Conservation (phyloP, 2,888 invertebrate species). For the Habrosyne pyritoides region DNA sequence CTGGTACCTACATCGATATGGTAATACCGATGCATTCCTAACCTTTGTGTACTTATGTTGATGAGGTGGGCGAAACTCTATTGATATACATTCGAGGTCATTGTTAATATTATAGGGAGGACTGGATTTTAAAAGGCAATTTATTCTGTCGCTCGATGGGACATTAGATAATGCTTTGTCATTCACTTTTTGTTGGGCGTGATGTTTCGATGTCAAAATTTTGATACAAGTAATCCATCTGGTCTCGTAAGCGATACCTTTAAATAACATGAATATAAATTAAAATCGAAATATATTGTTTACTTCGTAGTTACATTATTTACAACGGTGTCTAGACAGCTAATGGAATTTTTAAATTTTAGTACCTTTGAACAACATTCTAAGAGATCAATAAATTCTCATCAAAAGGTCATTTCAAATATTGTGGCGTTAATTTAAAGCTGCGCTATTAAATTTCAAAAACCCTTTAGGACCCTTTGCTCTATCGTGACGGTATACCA, state of each 20-base stretch:
- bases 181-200: slow-evolving; percentile 41
- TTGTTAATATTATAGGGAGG: slow-evolving; percentile 74
- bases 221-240: slow-evolving; percentile 38
- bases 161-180: slow-evolving; percentile 69
- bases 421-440: slow-evolving; percentile 47
- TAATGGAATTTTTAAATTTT: slow-evolving; percentile 15
- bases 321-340: slow-evolving; percentile 17
- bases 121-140: slow-evolving; percentile 75
- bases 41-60: slow-evolving; percentile 77
- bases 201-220: slow-evolving; percentile 43
- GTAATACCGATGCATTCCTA: slow-evolving; percentile 71
- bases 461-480: slow-evolving; percentile 61
- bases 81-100: slow-evolving; percentile 76
- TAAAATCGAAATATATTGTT: neutral
- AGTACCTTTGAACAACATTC: slow-evolving; percentile 16
- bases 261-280: slow-evolving; percentile 3
- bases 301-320: neutral
- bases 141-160: slow-evolving; percentile 68
- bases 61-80: slow-evolving; percentile 81
- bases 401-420: slow-evolving; percentile 54
- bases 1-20: slow-evolving; percentile 65
- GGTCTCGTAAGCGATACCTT: slow-evolving; percentile 24
- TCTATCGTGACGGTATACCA: slow-evolving; percentile 48
- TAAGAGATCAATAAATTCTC: slow-evolving; percentile 58
- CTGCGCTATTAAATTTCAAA: slow-evolving; percentile 64